Base-by-base conservation (phyloP, 2,113 vertebrate genomes). In the Atractosteus spatula region DNA sequence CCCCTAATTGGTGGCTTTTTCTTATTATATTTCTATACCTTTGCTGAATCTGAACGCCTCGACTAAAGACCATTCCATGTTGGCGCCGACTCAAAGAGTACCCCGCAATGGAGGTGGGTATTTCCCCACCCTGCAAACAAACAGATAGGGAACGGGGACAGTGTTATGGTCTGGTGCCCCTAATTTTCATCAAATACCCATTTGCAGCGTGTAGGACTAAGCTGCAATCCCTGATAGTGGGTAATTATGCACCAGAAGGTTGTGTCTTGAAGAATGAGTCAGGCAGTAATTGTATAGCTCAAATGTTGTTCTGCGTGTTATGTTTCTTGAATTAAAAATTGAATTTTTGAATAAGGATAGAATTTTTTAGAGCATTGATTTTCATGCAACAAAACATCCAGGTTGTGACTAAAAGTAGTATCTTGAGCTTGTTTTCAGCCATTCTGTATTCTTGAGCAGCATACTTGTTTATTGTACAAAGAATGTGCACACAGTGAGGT, bases 211-310 rank as follows among this genome's bases (percentile, higher is more conserved):
- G 57, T 16, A n/a, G 57, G 57, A 11, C 14, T 16, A 11, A 13
- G 57, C 57, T 13, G 57, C 14, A 13, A 5, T 59, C 57, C n/a
- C 57, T 59, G 57, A 59, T 13, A 59, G 57, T 16, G n/a, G 12
- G 57, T 59, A 59, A 59, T 59, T 59, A 14, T 59, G 57, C 14
- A 59, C 57, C 57, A 59, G 57, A 16, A 59, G 57, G 12, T 59
- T 59, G 57, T 13, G 14, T 59, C 57, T 59, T 59, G 57, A 59
- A 59, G 12, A 59, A 59, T 59, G 57, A 59, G 4, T 59, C 4
- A 59, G 4, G 5, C 13, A 4, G 56, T 59, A 59, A 59, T 59
- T 59, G 57, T n/a, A n/a, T 59, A 59, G 57, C 57, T 59, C 10
- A 59, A 13, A n/a, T 59, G 12, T 59, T 65, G 62, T 11, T 43